Base-by-base conservation (phyloP, 2,113 vertebrate genomes). In the Gnathonemus echidnorhynchus region DNA sequence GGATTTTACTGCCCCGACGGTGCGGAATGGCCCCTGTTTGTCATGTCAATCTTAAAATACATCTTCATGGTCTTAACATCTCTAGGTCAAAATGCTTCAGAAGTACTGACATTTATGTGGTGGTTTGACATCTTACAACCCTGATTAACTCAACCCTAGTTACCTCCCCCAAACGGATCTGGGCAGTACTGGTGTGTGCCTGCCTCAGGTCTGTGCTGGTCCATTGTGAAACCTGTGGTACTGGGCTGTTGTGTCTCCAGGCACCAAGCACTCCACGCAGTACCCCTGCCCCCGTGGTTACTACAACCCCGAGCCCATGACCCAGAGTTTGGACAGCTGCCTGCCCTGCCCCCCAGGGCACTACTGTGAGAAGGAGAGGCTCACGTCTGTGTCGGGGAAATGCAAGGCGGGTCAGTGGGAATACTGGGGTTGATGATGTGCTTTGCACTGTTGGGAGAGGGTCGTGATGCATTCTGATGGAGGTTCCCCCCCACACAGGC, bases 1-100 rank as follows among this genome's bases (percentile, higher is more conserved):
- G 98, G 98, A 8, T 98, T 98, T 93, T 99, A 98, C 95, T 99
- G 98, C 88, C 98, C 97, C n/a, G 94, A 93, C 91, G 98, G 98
- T 98, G 93, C 9, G 93, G 93, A 2, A 35, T 6, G 0, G 11
- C 53, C 11, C 17, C 66, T 42, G 21, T 9, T 35, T 46, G 8
- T 46, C 19, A 31, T 45, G 50, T 5, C 31, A 66, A 21, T 85
- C 17, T 21, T 53, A 42, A 24, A 42, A 31, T 49, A 3, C 27
- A 49, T 46, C 48, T 50, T 31, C 13, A 49, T 17, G 56, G 21
- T 88, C 62, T 31, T 31, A 70, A 31, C 39, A 15, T 66, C 87
- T 46, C 83, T 45, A 48, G 21, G 13, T 46, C 35, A 24, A 19
- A 84, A 21, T n/a, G 2, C 11, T 9, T 24, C 83, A 48, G 83